Evolutionary conservation across 2,797 vertebrate species (phyloP), one percentile per base, ranked within the genome.

Genomic region (Notamacropus eugenii): DNA sequence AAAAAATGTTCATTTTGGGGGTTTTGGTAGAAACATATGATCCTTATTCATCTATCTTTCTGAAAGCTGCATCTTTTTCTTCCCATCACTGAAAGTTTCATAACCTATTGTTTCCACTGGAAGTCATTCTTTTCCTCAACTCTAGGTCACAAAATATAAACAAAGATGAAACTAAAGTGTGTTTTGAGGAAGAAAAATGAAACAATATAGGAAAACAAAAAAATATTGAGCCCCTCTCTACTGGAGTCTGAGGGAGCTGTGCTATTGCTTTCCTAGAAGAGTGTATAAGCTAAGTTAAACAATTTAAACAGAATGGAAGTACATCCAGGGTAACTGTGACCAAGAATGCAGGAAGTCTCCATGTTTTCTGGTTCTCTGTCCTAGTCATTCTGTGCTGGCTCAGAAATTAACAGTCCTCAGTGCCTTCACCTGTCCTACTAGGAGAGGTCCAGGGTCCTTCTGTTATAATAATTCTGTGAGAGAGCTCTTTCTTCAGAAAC

Each of bases 31-130:
- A 92, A 92, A 95, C 62, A 91, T 94, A 62, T 95, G 93, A 90
- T 50, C 31, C 62, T 34, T 92, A 87, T 92, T 95, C 95, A 95
- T 97, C 95, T 93, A 92, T 97, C 94, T 95, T 96, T 92, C 94
- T 50, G 74, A 93, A 92, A 95, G 87, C 96, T 24, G 3, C 92
- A 5, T 93, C 94, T 92, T 96, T 96, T 95, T 56, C 92, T 28
- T 95, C 87, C 67, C 82, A 19, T 94, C 92, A 91, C 46, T 93
- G 31, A 62, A 31, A 74, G 9, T 93, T 92, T 90, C 91, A 74
- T 22, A 54, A 91, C 29, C 57, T 57, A 82, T 93, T 96, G 91
- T 95, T 95, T 96, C 56, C 62, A 58, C 91, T 93, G 95, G 95
- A 93, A 55, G 62, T 28, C 54, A n/a, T 90, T 27, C 92, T 50